Evolutionary conservation across 2,797 vertebrate genomes (phyloP).

Genomic region (Sternarchorhynchus goeldii): DNA sequence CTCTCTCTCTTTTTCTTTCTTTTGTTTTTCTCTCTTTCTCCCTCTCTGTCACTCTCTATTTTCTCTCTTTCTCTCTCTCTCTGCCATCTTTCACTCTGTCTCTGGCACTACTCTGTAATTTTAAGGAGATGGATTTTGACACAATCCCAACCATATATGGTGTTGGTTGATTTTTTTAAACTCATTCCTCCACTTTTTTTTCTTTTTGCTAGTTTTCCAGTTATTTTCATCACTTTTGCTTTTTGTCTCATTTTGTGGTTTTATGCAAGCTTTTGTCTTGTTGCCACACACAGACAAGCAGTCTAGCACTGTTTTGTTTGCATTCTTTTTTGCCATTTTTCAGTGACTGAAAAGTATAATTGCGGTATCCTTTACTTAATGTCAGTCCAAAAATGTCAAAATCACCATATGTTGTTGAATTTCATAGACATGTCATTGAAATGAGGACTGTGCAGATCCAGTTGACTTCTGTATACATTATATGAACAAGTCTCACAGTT

Average conservation of each 20-base stretch:
- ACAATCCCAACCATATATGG: not conserved
- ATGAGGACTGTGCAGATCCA: constrained; percentile 59
- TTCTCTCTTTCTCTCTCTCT: constrained; percentile 44
- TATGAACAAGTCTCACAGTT: constrained; percentile 14
- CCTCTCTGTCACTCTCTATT: constrained; percentile 33
- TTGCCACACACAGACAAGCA: constrained; percentile 52
- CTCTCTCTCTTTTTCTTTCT: constrained; percentile 33
- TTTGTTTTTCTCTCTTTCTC: not conserved
- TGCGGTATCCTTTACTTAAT: constrained; percentile 15
- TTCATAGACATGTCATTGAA: constrained; percentile 22
- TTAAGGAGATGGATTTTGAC: not conserved
- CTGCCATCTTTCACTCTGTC: constrained; percentile 5
- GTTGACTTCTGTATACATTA: constrained; percentile 5
- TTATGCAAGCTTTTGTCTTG: constrained; percentile 50
- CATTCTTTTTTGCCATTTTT: constrained; percentile 1
- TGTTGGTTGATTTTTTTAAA: constrained; percentile 2
- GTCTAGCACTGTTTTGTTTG: constrained; percentile 21
- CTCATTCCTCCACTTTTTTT: not conserved
- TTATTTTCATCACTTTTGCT: not conserved
- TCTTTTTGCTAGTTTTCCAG: constrained; percentile 6
- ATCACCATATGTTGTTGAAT: constrained; percentile 34
- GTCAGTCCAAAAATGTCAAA: constrained; percentile 44
- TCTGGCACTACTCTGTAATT: constrained; percentile 35
- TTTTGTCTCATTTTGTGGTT: constrained; percentile 45
- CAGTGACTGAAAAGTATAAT: constrained; percentile 33